phyloP scores from a whole-genome alignment of 2,113 vertebrate species.

The Ciconia maguari region DNA sequence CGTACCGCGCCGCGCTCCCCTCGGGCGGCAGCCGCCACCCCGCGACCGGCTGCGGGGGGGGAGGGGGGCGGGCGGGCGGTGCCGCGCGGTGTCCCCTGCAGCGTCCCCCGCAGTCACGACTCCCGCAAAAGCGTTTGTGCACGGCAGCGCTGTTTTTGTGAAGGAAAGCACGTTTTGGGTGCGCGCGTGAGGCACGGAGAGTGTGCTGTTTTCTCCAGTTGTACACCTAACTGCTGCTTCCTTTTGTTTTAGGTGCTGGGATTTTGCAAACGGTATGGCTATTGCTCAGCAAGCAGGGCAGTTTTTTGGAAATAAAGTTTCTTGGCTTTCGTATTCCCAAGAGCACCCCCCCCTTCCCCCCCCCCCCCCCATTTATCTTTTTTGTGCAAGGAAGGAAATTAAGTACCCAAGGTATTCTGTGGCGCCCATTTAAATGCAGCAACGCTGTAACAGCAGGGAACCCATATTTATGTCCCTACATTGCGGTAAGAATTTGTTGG shows the following conservation, averaged over 20 bases:
- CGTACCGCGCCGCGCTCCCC: too few relatives aligned
- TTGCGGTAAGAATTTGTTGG: neutral
- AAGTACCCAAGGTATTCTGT: neutral
- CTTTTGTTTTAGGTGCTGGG: neutral
- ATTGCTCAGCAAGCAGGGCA: neutral
- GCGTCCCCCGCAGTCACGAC: fast-evolving
- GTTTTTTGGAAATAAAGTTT: neutral
- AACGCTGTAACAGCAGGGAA: neutral
- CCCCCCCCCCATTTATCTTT: neutral
- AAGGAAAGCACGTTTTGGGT: neutral
- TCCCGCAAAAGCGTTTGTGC: neutral
- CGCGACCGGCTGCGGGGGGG: too few relatives aligned
- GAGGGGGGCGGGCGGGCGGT: neutral
- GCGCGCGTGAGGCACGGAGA: neutral
- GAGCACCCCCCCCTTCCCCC: neutral
- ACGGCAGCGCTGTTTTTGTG: neutral
- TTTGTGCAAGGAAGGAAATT: neutral
- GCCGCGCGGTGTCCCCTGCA: neutral
- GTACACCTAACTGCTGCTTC: neutral
- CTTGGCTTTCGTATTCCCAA: neutral
- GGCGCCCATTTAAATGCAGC: neutral
- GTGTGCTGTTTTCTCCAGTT: neutral
- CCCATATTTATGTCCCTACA: fast-evolving
- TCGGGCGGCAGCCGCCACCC: too few relatives aligned
- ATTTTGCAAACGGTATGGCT: neutral